A percentile compares a stretch with the other conserved stretches of the same genome.
Conservation (phyloP, 2,888 invertebrate species). For the Tuta absoluta region DNA sequence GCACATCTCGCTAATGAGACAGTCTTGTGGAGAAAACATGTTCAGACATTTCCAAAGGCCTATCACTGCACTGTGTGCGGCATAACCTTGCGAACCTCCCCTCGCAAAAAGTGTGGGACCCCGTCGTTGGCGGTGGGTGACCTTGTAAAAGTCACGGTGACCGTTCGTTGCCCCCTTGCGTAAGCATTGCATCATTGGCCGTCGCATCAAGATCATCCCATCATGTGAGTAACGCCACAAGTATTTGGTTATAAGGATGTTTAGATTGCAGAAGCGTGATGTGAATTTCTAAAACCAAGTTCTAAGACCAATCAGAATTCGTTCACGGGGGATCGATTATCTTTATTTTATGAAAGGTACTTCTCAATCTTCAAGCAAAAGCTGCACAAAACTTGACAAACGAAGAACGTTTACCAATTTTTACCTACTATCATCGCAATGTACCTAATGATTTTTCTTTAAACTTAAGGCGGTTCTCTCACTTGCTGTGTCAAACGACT, state of each 20-base stretch:
- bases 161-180: slow-evolving; percentile 60
- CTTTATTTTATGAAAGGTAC: too few relatives aligned
- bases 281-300: background rate
- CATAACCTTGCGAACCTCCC: slow-evolving; percentile 3
- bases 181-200: slow-evolving; percentile 68
- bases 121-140: slow-evolving; percentile 36
- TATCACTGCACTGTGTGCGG: background rate
- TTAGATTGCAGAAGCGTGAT: background rate
- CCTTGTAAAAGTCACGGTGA: slow-evolving; percentile 48
- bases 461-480: too few relatives aligned
- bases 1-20: too few relatives aligned
- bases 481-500: too few relatives aligned
- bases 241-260: slow-evolving; percentile 2
- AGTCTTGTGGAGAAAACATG: too few relatives aligned
- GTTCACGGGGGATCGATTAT: too few relatives aligned
- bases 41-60: too few relatives aligned
- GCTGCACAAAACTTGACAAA: too few relatives aligned
- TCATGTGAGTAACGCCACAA: background rate
- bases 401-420: too few relatives aligned
- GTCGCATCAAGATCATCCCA: slow-evolving; percentile 40
- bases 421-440: too few relatives aligned
- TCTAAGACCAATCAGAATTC: background rate
- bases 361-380: too few relatives aligned
- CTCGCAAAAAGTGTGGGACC: slow-evolving; percentile 24
- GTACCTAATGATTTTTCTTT: too few relatives aligned